A percentile compares a stretch with the other conserved stretches of the same genome.
Evolutionary conservation across 1,140 invertebrate species (phyloP).

Genomic region (Atta colombica): DNA sequence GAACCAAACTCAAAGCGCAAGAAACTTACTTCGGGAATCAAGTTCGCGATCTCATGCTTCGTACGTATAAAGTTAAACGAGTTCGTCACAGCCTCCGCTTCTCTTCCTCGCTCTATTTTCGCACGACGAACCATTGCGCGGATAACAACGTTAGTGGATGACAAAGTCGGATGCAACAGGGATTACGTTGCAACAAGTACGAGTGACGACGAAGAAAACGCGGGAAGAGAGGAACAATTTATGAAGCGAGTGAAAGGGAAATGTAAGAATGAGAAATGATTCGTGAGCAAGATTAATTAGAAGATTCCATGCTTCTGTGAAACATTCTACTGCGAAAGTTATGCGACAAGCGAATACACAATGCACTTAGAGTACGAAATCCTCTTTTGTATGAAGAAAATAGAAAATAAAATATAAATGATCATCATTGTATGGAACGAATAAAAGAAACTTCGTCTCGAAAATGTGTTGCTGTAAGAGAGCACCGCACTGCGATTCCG

Average conservation of each 20-base stretch:
- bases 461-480: not conserved
- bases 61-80: slow-evolving; percentile 59
- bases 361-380: not conserved
- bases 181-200: slow-evolving; percentile 51
- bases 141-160: slow-evolving; percentile 15
- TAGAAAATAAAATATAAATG: not conserved
- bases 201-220: not conserved
- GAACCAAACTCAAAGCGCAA: not conserved
- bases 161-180: slow-evolving; percentile 29
- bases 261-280: slow-evolving; percentile 37
- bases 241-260: slow-evolving; percentile 19
- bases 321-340: slow-evolving; percentile 10
- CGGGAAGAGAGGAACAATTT: not conserved
- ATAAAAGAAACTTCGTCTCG: not conserved
- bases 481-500: not conserved
- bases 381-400: not conserved
- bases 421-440: not conserved
- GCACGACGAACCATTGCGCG: slow-evolving; percentile 7
- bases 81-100: not conserved
- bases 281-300: slow-evolving; percentile 35
- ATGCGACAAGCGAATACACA: not conserved
- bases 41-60: slow-evolving; percentile 45
- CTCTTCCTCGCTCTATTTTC: not conserved
- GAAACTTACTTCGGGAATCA: slow-evolving; percentile 29
- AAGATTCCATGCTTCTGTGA: not conserved